Evolutionary conservation across 2,113 vertebrate species (phyloP), one percentile per base, ranked within the genome.

Genomic region (Cyanistes caeruleus): DNA sequence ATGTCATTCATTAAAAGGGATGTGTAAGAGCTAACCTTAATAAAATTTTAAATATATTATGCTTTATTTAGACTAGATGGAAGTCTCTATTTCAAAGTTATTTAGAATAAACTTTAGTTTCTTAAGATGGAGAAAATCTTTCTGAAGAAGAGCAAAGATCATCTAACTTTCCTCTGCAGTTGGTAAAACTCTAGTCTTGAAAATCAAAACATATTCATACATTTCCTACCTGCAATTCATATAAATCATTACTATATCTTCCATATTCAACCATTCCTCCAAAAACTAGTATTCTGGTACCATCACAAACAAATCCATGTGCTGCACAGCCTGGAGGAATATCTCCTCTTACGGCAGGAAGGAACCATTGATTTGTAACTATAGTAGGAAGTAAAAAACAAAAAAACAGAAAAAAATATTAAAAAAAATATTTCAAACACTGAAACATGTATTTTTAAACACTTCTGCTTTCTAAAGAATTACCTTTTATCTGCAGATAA

Each of bases 261-360:
- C 99, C 99, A 93, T 98, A 99, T 97, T 99, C 99, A 94, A 99
- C 98, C 99, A 99, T 99, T 87, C 99, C 99, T 52, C 99, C 99
- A 93, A 99, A 99, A 37, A 99, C 98, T 90, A 99, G 95, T 84
- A 99, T 98, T 78, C 99, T 98, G 70, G 98, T 99, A 27, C 99
- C 99, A 89, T 99, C 99, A 81, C 99, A 99, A 92, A 99, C 99
- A 91, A 99, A 99, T 93, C 99, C 99, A 93, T 99, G 99, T 24
- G 99, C 99, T 39, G 99, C 99, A 83, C 99, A 99, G 67, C 99
- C 99, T 48, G 99, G 99, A 21, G 99, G 99, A 95, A 99, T 99
- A 97, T 99, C 99, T 39, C 99, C 99, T 96, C 99, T 98, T 85
- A 99, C 99, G 16, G 99, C 99, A 39, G 99, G 99, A 55, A 99